A percentile compares a stretch with the other conserved stretches of the same genome.
phyloP scores from a whole-genome alignment of 2,113 vertebrate species.

The Actinemys pallida region DNA sequence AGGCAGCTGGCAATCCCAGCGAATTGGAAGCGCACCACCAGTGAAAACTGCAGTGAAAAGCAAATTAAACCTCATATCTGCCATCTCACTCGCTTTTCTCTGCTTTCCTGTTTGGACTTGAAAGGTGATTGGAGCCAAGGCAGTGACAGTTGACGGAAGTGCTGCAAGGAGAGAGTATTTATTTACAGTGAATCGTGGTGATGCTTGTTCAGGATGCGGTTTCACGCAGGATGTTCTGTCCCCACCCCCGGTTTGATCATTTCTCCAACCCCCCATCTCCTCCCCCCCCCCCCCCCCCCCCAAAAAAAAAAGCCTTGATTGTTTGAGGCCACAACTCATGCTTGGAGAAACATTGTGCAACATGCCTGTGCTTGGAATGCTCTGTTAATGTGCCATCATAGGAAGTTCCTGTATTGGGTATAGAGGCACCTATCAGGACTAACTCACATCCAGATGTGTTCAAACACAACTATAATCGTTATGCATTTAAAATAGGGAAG shows the following conservation, averaged over 20 bases:
- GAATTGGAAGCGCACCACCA: slow-evolving; percentile 88
- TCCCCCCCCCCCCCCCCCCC: neutral
- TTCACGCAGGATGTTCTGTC: slow-evolving; percentile 96
- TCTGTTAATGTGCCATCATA: slow-evolving; percentile 66
- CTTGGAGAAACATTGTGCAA: slow-evolving; percentile 81
- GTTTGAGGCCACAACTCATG: slow-evolving; percentile 75
- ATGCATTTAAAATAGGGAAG: slow-evolving; percentile 49
- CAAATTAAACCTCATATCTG: slow-evolving; percentile 97
- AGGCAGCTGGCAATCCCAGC: slow-evolving; percentile 86
- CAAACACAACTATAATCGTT: slow-evolving; percentile 55
- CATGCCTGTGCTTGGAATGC: slow-evolving; percentile 80
- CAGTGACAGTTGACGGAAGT: slow-evolving; percentile 98
- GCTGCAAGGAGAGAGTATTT: slow-evolving; percentile 94
- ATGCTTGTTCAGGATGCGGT: slow-evolving; percentile 99
- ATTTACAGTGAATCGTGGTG: slow-evolving; percentile 96
- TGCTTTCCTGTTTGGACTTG: slow-evolving; percentile 99
- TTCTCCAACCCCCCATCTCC: slow-evolving; percentile 62
- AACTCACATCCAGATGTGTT: slow-evolving; percentile 70
- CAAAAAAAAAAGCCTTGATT: slow-evolving; percentile 78
- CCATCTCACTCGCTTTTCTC: slow-evolving; percentile 92
- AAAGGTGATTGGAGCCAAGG: slow-evolving; percentile 96
- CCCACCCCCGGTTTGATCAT: slow-evolving; percentile 88
- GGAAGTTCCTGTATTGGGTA: slow-evolving; percentile 80
- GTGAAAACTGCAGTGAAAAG: slow-evolving; percentile 92
- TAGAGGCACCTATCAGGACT: slow-evolving; percentile 71